Conservation (phyloP, 2,888 invertebrate species). For the Watsonalla binaria region DNA sequence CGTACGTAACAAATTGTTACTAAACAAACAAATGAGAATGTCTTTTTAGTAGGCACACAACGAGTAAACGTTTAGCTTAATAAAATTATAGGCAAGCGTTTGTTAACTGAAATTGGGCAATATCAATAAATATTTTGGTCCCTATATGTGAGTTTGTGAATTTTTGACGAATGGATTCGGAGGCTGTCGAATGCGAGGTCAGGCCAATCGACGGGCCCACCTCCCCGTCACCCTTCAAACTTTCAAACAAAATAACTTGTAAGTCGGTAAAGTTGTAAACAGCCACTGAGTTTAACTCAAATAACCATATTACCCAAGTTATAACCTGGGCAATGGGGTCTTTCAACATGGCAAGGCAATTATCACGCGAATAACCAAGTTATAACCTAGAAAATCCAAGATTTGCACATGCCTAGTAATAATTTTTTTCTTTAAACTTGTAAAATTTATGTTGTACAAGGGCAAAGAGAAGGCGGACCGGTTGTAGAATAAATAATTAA, state of each 20-base stretch:
- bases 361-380: neutral
- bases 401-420: neutral
- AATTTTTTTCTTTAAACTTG: neutral
- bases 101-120: slow-evolving; percentile 26
- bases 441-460: neutral
- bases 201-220: slow-evolving; percentile 26
- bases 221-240: slow-evolving; percentile 1
- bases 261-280: neutral
- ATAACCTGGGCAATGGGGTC: neutral
- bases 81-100: slow-evolving; percentile 15
- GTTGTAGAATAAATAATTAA: slow-evolving; percentile 19
- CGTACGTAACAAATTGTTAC: slow-evolving; percentile 38
- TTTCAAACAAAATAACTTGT: neutral
- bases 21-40: slow-evolving; percentile 39
- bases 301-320: neutral
- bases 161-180: slow-evolving; percentile 17
- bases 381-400: neutral
- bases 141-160: slow-evolving; percentile 46
- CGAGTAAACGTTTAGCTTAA: slow-evolving; percentile 19
- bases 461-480: slow-evolving; percentile 16
- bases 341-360: neutral
- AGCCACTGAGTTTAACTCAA: neutral
- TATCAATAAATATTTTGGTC: slow-evolving; percentile 46
- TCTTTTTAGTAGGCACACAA: slow-evolving; percentile 57
- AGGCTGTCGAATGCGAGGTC: slow-evolving; percentile 13